These are phyloP conservation scores for Drosophila melanosoma DNA, from an alignment of 2,888 invertebrate species.

Conservation along the genomic window DNA sequence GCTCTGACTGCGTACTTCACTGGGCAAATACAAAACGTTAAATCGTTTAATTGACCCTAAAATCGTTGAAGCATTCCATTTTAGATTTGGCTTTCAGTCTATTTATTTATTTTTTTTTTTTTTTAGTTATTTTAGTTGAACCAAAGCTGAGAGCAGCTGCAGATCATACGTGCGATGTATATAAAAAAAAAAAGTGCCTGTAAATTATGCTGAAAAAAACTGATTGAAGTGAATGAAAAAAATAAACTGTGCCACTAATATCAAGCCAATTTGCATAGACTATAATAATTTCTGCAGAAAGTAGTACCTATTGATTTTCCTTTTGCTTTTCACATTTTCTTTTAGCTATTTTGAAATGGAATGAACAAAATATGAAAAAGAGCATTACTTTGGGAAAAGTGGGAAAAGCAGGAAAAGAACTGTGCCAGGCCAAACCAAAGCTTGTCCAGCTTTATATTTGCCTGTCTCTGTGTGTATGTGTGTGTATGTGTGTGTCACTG, in stretches of 20 bases:
- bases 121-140: conserved; percentile 10
- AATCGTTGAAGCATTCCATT: conserved; percentile 70
- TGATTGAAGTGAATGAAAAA: conserved; percentile 10
- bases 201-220: conserved; percentile 5
- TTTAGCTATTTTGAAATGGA: conserved; percentile 19
- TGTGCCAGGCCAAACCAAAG: conserved; percentile 58
- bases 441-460: conserved; percentile 16
- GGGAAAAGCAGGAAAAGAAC: conserved; percentile 48
- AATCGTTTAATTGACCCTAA: conserved; percentile 78
- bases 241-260: conserved; percentile 14
- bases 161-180: conserved; percentile 8
- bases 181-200: background rate
- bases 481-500: conserved; percentile 30
- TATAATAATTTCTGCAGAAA: conserved; percentile 39
- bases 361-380: conserved; percentile 49
- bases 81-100: conserved; percentile 13
- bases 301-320: conserved; percentile 68
- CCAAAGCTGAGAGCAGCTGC: conserved; percentile 1
- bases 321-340: conserved; percentile 27
- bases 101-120: background rate
- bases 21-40: conserved; percentile 68
- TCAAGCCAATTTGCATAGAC: conserved; percentile 44
- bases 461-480: conserved; percentile 27
- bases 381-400: conserved; percentile 59
- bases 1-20: conserved; percentile 41